These are phyloP conservation scores for Glaucidium brasilianum DNA, from an alignment of 2,113 vertebrate species.

Conservation along the genomic window DNA sequence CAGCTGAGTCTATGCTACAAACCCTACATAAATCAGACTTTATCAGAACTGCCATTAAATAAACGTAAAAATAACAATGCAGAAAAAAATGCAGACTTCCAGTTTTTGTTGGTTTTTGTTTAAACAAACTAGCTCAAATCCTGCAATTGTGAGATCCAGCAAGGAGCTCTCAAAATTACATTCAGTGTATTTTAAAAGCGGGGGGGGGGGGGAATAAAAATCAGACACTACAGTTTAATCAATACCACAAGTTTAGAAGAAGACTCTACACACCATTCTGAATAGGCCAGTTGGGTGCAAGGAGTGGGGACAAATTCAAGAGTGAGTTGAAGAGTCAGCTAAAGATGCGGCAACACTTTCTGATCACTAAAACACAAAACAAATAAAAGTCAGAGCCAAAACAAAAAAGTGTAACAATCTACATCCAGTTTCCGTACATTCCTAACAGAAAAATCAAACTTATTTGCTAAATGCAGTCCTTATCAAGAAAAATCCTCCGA, in stretches of 20 bases:
- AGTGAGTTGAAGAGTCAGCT: background rate
- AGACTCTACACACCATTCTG: background rate
- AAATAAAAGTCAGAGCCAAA: background rate
- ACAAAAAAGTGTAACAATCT: background rate
- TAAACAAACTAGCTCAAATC: constrained; percentile 21
- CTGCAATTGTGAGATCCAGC: background rate
- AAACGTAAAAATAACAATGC: background rate
- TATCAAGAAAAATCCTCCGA: background rate
- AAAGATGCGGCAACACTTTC: background rate
- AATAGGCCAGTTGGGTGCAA: background rate
- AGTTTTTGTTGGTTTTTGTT: constrained; percentile 2
- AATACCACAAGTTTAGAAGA: background rate
- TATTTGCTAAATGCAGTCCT: background rate
- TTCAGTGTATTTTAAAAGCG: background rate
- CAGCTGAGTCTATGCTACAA: background rate
- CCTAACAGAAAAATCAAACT: background rate
- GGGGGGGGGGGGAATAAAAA: background rate
- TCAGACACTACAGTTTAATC: background rate
- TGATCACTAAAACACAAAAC: background rate
- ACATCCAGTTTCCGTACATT: background rate
- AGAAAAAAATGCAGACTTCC: constrained; percentile 17
- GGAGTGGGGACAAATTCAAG: background rate
- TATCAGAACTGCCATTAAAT: background rate
- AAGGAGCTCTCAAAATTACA: background rate
- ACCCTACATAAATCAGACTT: background rate